Evolutionary conservation across 2,888 invertebrate genomes (phyloP), one percentile per base, ranked within the genome.

Genomic region (Nudaria mundana): DNA sequence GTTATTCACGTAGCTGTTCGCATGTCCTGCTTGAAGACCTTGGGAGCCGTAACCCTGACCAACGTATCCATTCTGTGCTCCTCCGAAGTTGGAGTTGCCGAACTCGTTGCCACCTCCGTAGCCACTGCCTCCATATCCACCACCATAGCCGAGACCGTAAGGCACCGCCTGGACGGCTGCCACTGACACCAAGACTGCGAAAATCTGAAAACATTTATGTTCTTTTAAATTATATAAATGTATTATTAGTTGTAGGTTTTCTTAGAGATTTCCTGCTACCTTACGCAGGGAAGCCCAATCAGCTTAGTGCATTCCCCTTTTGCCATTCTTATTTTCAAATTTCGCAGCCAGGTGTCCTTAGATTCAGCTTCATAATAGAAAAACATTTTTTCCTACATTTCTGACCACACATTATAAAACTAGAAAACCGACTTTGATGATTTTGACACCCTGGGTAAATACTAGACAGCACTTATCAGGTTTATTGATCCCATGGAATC

Each of bases 121-220:
- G 1, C 44, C 28, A 0, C 25, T 16, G 5, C 31, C 22, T 13
- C 42, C 8, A 0, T 10, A 0, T 11, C 43, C 1, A 30, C 3
- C 8, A 16, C 34, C 10, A 4, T 1, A 4, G 15, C 29, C 3
- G 1, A 40, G 0, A 1, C 37, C 41, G n/a, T 16, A 30, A 1
- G 22, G 33, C 0, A 25, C 1, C 0, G 53, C 61, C 29, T 51
- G 48, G 4, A 37, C 48, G 8, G 24, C 37, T 0, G 41, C 51
- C 24, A 56, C 29, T 8, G 43, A 3, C 14, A 37, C 44, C 11
- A 45, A 26, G n/a, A 32, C 40, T 37, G 39, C 39, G 18, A 60
- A 40, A 11, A 56, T 30, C 57, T 57, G 13, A 15, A 35, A 26
- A 3, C 14, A 5, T n/a, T 11, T n/a, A n/a, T 1, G 1, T 8